phyloP scores from a whole-genome alignment of 2,797 vertebrate genomes.

The Enteromius argenteus region DNA sequence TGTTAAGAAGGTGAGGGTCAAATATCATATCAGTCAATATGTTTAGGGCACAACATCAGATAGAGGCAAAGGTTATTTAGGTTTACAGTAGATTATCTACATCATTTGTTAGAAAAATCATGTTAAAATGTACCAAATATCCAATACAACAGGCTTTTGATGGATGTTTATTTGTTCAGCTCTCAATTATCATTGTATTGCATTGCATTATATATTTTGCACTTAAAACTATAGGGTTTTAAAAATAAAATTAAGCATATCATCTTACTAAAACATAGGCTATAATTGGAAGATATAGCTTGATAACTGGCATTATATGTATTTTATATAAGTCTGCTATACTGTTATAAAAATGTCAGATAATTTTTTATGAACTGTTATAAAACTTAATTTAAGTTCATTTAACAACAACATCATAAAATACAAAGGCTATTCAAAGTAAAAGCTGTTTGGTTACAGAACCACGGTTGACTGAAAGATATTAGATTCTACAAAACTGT shows the following conservation, averaged over 20 bases:
- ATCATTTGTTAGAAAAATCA: not conserved
- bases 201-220: not conserved
- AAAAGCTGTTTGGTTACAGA: not conserved
- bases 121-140: not conserved
- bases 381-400: not conserved
- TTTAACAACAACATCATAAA: not conserved
- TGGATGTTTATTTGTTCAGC: not conserved
- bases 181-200: not conserved
- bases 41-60: not conserved
- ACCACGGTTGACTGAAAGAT: not conserved
- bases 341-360: not conserved
- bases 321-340: not conserved
- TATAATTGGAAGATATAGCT: not conserved
- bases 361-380: too few relatives aligned
- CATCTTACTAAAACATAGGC: not conserved
- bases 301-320: not conserved
- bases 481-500: not conserved
- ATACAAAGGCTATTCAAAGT: not conserved
- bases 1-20: conserved; percentile 60
- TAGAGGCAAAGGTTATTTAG: not conserved
- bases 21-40: not conserved
- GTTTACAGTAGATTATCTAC: not conserved
- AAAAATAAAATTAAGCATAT: not conserved
- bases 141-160: not conserved
- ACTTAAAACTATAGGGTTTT: not conserved